Percentiles rank a stretch among this genome's conserved stretches.
Evolutionary conservation across 2,797 vertebrate species (phyloP).

Genomic region (Sandelia bainsii): DNA sequence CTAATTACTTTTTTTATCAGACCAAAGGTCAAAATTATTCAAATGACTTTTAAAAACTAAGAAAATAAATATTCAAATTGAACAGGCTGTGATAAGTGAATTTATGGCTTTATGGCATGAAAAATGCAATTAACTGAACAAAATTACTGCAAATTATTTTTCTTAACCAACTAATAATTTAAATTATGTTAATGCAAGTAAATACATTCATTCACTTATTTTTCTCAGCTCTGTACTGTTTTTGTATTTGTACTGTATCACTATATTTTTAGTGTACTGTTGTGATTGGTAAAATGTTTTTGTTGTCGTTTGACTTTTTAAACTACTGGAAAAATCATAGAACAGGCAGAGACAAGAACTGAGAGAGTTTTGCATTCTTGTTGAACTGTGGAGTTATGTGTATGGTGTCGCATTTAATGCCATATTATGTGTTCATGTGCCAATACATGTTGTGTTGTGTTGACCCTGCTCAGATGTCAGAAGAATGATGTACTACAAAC

Average conservation of each 20-base stretch:
- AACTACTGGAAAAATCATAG: background rate
- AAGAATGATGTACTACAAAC: slow-evolving; percentile 15
- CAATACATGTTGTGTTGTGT: background rate
- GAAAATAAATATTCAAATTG: background rate
- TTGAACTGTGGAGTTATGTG: background rate
- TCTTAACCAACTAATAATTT: too few species aligned
- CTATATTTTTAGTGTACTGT: background rate
- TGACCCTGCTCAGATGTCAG: slow-evolving; percentile 22
- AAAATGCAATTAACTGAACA: background rate
- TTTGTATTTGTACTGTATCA: background rate
- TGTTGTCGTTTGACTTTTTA: background rate
- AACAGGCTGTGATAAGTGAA: background rate
- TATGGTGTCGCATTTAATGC: too few species aligned
- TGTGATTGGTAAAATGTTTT: background rate
- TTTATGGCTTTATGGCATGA: background rate
- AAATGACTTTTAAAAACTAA: background rate
- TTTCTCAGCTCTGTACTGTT: background rate
- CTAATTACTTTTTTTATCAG: background rate
- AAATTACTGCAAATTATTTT: too few species aligned
- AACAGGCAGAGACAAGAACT: background rate
- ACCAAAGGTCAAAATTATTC: background rate
- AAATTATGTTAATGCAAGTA: too few species aligned
- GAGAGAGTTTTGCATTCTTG: background rate
- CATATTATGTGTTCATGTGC: background rate
- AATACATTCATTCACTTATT: too few species aligned